Percentiles rank a stretch among this genome's conserved stretches.
Evolutionary conservation across 64 coral and sea anemone genomes (phyloP).

Genomic region (Platygyra sinensis): DNA sequence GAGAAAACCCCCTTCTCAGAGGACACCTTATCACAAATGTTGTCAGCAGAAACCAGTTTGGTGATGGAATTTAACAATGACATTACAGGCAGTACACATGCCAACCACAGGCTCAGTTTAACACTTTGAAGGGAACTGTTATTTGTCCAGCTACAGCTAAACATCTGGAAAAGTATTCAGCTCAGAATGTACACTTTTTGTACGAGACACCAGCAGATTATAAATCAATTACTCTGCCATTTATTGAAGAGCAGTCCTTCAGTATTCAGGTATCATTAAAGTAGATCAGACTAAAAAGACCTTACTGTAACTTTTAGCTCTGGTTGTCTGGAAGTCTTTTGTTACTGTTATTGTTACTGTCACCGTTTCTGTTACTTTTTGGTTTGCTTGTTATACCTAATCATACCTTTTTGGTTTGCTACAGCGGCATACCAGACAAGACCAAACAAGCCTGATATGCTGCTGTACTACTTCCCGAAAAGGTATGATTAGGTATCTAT

Average conservation of each 20-base stretch:
- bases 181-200: slow-evolving; percentile 65
- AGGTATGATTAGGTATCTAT: too few relatives aligned
- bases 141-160: slow-evolving; percentile 92
- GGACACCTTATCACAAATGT: slow-evolving; percentile 49
- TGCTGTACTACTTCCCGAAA: too few relatives aligned
- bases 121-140: slow-evolving; percentile 85
- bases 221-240: slow-evolving; percentile 76
- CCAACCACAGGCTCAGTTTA: slow-evolving; percentile 61
- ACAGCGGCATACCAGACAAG: too few relatives aligned
- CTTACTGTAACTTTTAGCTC: not conserved
- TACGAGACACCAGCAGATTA: slow-evolving; percentile 86
- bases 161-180: slow-evolving; percentile 86
- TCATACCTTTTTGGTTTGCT: too few relatives aligned
- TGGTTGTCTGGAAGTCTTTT: not conserved
- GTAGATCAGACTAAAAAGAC: not conserved
- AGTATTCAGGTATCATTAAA: slow-evolving; percentile 79
- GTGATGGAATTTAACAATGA: slow-evolving; percentile 82
- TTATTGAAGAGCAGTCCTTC: slow-evolving; percentile 73
- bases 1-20: slow-evolving; percentile 96
- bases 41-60: slow-evolving; percentile 75
- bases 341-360: too few relatives aligned
- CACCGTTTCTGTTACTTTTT: too few relatives aligned
- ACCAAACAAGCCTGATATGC: too few relatives aligned
- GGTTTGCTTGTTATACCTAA: too few relatives aligned
- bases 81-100: slow-evolving; percentile 87